Base-by-base conservation (phyloP, 2,797 vertebrate species). In the Lacerta viridis region DNA sequence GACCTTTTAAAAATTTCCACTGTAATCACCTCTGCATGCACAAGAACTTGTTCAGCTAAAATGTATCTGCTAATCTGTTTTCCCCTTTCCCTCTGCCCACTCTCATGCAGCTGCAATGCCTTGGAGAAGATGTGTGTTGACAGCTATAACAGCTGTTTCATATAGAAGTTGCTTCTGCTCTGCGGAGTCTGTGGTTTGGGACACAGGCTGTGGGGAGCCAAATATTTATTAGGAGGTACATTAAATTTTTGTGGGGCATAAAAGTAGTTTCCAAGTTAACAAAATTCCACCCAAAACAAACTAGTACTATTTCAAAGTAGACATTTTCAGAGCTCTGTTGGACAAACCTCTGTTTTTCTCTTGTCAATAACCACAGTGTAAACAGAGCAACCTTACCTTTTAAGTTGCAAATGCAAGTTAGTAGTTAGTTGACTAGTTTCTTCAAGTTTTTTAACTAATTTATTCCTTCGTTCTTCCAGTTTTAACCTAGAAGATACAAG, bases 401-500 rank as follows among this genome's bases (percentile, higher is more conserved):
- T 97, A 88, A 98, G 97, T 0, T 98, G 97, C 3, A 97, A 97
- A 95, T 98, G 97, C 93, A 98, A 95, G 4, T 94, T 96, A 25
- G 96, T 97, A 61, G 97, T 97, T 94, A 98, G 92, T 79, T 96
- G 97, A 0, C 97, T 98, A 0, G 96, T 97, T 95, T 98, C 97
- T 95, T 98, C 97, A 92, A 98, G 96, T 93, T 97, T 98, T 90
- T 97, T 96, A 43, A 98, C 93, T 86, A 98, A 91, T 82, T 96
- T 95, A 93, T 97, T 97, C 85, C 97, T 97, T 92, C 95, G 96
- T 68, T 98, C 97, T 91, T 98, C 98, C 93, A 97, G 90, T 91
- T 97, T 97, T 92, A 98, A 92, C 80, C 98, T 98, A 93, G 86
- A 78, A 92, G 84, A 85, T 80, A 36, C 15, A 69, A 41, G 15